phyloP scores from a whole-genome alignment of 2,888 invertebrate genomes.

The Ornithoptera priamus region DNA sequence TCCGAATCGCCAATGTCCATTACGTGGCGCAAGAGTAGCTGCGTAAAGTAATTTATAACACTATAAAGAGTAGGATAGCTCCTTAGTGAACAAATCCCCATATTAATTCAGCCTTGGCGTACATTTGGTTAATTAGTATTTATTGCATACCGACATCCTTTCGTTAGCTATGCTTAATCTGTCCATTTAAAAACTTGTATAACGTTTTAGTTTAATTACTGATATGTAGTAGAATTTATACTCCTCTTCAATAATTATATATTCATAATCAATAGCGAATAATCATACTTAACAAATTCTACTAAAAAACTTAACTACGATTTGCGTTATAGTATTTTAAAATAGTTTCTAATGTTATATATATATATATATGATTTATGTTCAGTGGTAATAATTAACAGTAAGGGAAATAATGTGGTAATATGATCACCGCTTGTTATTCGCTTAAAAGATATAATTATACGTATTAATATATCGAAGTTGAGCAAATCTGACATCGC shows the following conservation, averaged over 20 bases:
- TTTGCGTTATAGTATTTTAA: too few species aligned
- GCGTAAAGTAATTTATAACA: slow-evolving; percentile 54
- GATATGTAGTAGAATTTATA: neutral
- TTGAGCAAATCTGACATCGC: slow-evolving; percentile 14
- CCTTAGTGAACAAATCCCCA: slow-evolving; percentile 58
- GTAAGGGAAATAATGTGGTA: too few species aligned
- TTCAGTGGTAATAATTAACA: too few species aligned
- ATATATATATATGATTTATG: neutral
- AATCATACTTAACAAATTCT: too few species aligned
- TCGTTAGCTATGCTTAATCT: slow-evolving; percentile 26
- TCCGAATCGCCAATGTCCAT: neutral
- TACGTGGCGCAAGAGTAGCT: slow-evolving; percentile 29
- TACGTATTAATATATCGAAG: slow-evolving; percentile 24
- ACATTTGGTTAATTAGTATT: slow-evolving; percentile 66
- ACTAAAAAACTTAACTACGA: too few species aligned
- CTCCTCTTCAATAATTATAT: neutral
- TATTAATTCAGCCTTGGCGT: slow-evolving; percentile 69
- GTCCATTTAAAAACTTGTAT: neutral
- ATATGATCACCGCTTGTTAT: neutral
- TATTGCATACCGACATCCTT: slow-evolving; percentile 42
- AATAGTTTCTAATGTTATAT: neutral
- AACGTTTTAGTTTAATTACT: neutral
- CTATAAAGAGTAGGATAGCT: slow-evolving; percentile 48
- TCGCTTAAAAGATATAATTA: slow-evolving; percentile 16
- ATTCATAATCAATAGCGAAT: too few species aligned